Base-by-base conservation (phyloP, 2,113 vertebrate species). In the Seriola aureovittata region DNA sequence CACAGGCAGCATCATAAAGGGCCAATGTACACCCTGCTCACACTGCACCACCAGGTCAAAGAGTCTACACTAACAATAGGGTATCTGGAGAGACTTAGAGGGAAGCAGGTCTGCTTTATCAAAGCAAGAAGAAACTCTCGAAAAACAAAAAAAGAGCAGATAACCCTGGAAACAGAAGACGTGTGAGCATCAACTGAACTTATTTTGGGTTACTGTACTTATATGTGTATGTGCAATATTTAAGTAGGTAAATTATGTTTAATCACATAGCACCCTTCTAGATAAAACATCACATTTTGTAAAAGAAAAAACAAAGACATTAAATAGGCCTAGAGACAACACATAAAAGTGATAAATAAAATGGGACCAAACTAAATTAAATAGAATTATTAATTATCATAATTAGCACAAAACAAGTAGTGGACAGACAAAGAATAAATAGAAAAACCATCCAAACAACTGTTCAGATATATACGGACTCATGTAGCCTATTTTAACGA, bases 1-100 rank as follows among this genome's bases (percentile, higher is more conserved):
- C 85, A 90, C 46, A 78, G 71, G 52, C 71, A 36, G 79, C 60
- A 58, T 86, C 85, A 78, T 93, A 91, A 94, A 91, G 90, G 82
- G 88, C 60, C 75, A 5, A 78, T 63, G 82, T 73, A 78, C 54
- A 78, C 78, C 23, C 64, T 34, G 71, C 8, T 32, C 71, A 62
- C 60, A 55, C 59, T 59, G 55, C 70, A 80, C 52, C 12, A 0
- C 59, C 75, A 42, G 72, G 81, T 90, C 86, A 85, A 66, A 77
- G 29, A 57, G n/a, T 71, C 74, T 58, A 64, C 44, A 29, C 48
- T 74, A 73, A 46, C 8, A 9, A 16, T 65, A 73, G 42, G 16
- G 50, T 62, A 73, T 64, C 38, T 60, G 25, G 23, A 14, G 34
- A 82, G 44, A 42, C 3, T 36, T 8, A 16, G 32, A 2, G 11